These are phyloP conservation scores for Genyomyrus donnyi DNA, from an alignment of 2,113 vertebrate species.

Conservation along the genomic window DNA sequence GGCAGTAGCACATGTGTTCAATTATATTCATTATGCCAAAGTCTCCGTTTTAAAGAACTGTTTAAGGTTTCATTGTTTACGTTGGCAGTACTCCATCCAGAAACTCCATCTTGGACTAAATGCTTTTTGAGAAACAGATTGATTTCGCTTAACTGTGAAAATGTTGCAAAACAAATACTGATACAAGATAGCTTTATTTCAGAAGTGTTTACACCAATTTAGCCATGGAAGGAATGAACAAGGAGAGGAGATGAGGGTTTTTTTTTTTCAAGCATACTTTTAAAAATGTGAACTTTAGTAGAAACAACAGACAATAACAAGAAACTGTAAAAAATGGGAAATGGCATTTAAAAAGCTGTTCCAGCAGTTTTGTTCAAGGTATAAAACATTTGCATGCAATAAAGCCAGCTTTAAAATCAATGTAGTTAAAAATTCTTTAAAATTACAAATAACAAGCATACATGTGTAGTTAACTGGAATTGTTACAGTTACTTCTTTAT, in stretches of 20 bases:
- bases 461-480: neutral
- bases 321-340: conserved; percentile 1
- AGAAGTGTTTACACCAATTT: conserved; percentile 6
- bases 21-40: neutral
- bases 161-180: neutral
- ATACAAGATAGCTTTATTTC: conserved; percentile 15
- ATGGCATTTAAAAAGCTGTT: conserved; percentile 10
- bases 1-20: neutral
- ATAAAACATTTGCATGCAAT: conserved; percentile 18
- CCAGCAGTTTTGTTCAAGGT: conserved; percentile 18
- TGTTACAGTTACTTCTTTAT: neutral
- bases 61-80: neutral
- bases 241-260: neutral
- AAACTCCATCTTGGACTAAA: neutral
- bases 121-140: neutral
- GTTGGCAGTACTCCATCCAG: neutral
- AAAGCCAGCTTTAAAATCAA: conserved; percentile 15
- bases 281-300: neutral
- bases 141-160: neutral
- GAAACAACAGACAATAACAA: conserved; percentile 1
- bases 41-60: neutral
- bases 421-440: neutral
- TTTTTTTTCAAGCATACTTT: neutral
- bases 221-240: neutral
- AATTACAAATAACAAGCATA: neutral